Percentiles rank a stretch among this genome's conserved stretches.
Evolutionary conservation across 1,140 invertebrate species (phyloP).

Genomic region (Bombus waltoni): DNA sequence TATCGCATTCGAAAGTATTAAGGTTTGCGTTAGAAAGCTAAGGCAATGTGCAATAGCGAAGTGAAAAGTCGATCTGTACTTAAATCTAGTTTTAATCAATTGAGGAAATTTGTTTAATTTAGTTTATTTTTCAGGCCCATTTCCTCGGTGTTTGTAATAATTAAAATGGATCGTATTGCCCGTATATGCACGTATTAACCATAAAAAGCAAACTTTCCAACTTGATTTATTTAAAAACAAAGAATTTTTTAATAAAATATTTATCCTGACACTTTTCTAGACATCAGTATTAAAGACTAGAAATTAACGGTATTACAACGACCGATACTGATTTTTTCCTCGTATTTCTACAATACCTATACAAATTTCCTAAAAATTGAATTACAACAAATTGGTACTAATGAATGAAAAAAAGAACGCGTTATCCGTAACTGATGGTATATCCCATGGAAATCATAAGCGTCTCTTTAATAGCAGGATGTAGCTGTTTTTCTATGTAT

Average conservation of each 20-base stretch:
- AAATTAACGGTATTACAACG: neutral
- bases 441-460: slow-evolving; percentile 93
- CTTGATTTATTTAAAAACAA: neutral
- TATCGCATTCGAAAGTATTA: too few relatives aligned
- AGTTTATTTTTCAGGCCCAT: too few relatives aligned
- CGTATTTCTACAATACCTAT: neutral
- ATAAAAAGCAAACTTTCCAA: neutral
- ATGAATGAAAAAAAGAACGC: neutral
- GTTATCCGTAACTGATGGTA: slow-evolving; percentile 89
- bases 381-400: neutral
- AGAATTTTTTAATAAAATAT: neutral
- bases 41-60: too few relatives aligned
- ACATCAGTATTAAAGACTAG: slow-evolving; percentile 5
- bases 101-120: too few relatives aligned
- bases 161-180: neutral
- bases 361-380: neutral
- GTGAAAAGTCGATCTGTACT: too few relatives aligned
- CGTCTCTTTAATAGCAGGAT: slow-evolving; percentile 92
- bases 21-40: too few relatives aligned
- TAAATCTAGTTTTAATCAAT: too few relatives aligned
- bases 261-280: neutral
- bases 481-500: slow-evolving; percentile 91
- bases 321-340: neutral
- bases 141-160: too few relatives aligned
- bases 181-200: neutral